phyloP scores from a whole-genome alignment of 2,113 vertebrate genomes.

The Pygathrix nemaeus region DNA sequence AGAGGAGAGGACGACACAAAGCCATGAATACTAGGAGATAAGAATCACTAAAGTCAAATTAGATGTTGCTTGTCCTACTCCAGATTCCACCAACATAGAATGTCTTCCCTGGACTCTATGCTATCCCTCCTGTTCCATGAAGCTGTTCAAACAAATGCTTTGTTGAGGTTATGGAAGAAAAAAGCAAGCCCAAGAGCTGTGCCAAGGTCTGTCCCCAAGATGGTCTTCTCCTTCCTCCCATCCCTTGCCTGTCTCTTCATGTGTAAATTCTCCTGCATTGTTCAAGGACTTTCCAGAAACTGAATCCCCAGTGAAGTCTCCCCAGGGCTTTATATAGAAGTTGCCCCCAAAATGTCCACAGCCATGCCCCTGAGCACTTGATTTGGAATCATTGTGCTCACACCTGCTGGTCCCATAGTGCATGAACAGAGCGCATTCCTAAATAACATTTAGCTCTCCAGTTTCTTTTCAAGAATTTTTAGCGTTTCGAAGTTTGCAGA shows the following conservation, averaged over 20 bases:
- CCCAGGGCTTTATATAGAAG: background rate
- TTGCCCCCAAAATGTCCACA: background rate
- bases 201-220: background rate
- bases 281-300: background rate
- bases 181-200: background rate
- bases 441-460: background rate
- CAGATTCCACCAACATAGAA: background rate
- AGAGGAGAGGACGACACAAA: background rate
- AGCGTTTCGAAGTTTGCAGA: background rate
- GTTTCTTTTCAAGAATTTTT: slow-evolving; percentile 29
- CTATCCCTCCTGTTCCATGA: background rate
- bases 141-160: background rate
- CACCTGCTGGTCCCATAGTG: background rate
- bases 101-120: background rate
- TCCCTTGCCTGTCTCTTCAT: background rate
- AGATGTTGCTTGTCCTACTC: background rate
- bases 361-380: background rate
- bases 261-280: background rate
- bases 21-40: background rate
- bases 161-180: slow-evolving; percentile 14
- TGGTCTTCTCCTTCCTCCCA: background rate
- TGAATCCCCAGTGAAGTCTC: background rate
- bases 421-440: background rate
- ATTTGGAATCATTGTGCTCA: background rate
- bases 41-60: background rate